A percentile compares a stretch with the other conserved stretches of the same genome.
Evolutionary conservation across 2,888 invertebrate species (phyloP).

Genomic region (Noctua pronuba): DNA sequence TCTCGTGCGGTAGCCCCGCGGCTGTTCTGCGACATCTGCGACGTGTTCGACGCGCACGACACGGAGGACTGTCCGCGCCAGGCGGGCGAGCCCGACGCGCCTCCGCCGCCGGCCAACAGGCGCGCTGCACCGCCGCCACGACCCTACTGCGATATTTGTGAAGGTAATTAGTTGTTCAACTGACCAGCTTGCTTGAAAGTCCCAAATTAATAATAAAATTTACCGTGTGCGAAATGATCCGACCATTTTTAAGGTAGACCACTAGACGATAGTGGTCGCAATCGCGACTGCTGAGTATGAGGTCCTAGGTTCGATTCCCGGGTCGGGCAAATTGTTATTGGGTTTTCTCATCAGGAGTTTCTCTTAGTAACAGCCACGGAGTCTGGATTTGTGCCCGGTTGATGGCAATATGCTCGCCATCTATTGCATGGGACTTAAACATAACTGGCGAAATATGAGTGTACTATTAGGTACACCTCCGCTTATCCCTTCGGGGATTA

Average conservation of each 20-base stretch:
- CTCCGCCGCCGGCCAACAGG: conserved; percentile 72
- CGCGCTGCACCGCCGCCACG: conserved; percentile 87
- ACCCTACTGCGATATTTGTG: conserved; percentile 98
- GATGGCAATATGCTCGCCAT: not conserved
- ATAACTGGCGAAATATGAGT: not conserved
- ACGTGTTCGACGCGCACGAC: conserved; percentile 98
- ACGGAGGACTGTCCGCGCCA: conserved; percentile 99
- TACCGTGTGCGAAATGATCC: not conserved
- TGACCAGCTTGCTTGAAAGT: not conserved
- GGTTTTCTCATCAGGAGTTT: not conserved
- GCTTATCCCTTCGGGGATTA: not conserved
- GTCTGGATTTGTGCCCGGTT: not conserved
- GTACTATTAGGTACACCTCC: not conserved
- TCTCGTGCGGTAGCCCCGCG: conserved; percentile 92
- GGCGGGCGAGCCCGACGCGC: conserved; percentile 90
- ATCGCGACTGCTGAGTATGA: not conserved
- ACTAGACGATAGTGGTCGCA: not conserved
- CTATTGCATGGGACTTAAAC: not conserved
- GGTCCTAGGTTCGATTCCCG: not conserved
- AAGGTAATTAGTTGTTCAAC: conserved; percentile 90
- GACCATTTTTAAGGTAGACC: not conserved
- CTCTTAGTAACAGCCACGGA: not conserved
- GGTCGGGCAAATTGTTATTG: not conserved
- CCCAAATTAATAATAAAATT: not conserved
- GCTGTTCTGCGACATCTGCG: conserved; percentile 99